phyloP scores from a whole-genome alignment of 2,888 invertebrate species.

The Euplagia quadripunctaria region DNA sequence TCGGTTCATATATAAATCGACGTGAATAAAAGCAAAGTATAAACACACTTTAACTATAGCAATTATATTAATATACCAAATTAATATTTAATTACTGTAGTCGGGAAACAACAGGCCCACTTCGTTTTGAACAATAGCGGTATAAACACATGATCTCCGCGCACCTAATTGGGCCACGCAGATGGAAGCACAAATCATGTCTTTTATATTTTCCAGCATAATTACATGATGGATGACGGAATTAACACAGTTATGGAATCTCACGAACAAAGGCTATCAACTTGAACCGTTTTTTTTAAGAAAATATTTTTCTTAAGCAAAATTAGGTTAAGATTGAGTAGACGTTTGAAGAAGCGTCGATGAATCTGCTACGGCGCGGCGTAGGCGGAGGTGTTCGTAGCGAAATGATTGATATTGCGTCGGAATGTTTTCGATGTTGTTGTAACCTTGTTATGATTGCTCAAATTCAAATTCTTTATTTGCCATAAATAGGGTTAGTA shows the following conservation, averaged over 20 bases:
- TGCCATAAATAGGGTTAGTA: no score
- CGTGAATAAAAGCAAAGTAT: neutral
- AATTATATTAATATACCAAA: constrained; percentile 13
- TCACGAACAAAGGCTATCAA: constrained; percentile 52
- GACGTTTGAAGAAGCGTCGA: constrained; percentile 24
- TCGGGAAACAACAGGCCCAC: constrained; percentile 30
- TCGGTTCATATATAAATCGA: neutral
- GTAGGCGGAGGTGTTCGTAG: constrained; percentile 15
- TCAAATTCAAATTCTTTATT: no score
- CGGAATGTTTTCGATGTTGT: neutral
- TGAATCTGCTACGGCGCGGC: constrained; percentile 30
- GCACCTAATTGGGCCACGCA: constrained; percentile 36
- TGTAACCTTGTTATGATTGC: neutral
- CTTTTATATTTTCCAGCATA: constrained; percentile 50
- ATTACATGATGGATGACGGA: constrained; percentile 66
- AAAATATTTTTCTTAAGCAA: constrained; percentile 39
- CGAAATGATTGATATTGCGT: constrained; percentile 23
- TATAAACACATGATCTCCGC: constrained; percentile 27
- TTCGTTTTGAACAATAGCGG: constrained; percentile 34
- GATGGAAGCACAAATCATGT: constrained; percentile 33
- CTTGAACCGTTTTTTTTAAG: constrained; percentile 49
- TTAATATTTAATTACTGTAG: constrained; percentile 44
- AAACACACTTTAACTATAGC: constrained; percentile 1
- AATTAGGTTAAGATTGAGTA: constrained; percentile 31
- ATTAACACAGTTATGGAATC: constrained; percentile 64